Evolutionary conservation across 2,113 vertebrate genomes (phyloP).

Genomic region (Tragelaphus scriptus): DNA sequence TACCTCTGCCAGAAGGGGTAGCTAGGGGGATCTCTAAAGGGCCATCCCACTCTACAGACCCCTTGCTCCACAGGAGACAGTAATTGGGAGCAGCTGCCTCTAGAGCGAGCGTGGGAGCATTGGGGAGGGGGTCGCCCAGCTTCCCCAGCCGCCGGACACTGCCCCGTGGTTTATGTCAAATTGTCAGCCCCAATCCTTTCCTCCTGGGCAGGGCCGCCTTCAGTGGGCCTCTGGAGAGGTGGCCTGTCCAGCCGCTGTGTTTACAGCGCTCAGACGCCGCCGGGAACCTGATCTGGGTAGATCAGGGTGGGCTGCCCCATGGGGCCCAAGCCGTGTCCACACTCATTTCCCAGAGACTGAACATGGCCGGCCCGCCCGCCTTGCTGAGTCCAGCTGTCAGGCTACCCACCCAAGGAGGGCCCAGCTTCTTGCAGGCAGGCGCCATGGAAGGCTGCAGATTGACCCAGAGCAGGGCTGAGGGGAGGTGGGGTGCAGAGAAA

Average conservation of each 20-base stretch:
- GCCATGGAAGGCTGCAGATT: not conserved
- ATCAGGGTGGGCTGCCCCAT: conserved; percentile 69
- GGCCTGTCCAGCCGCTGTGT: conserved; percentile 82
- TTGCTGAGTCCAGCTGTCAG: conserved; percentile 19
- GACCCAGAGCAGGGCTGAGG: not conserved
- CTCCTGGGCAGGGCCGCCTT: conserved; percentile 49
- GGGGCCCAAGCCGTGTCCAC: conserved; percentile 63
- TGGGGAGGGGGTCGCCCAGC: conserved; percentile 32
- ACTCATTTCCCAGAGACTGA: conserved; percentile 75
- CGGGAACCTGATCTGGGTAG: conserved; percentile 75
- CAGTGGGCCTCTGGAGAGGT: conserved; percentile 75
- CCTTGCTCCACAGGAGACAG: not conserved
- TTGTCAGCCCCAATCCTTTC: conserved; percentile 83
- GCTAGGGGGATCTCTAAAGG: not conserved
- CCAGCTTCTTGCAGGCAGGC: not conserved
- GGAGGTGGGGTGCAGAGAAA: not conserved
- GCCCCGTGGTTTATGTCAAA: conserved; percentile 85
- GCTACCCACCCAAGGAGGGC: not conserved
- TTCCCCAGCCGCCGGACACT: conserved; percentile 74
- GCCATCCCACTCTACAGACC: not conserved
- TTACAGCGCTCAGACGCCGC: conserved; percentile 80
- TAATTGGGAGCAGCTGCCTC: conserved; percentile 82
- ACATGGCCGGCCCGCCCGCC: conserved; percentile 52
- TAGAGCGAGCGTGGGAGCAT: not conserved
- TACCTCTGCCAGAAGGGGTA: not conserved